phyloP scores from a whole-genome alignment of 2,113 vertebrate species.

The Bujurquina vittata region DNA sequence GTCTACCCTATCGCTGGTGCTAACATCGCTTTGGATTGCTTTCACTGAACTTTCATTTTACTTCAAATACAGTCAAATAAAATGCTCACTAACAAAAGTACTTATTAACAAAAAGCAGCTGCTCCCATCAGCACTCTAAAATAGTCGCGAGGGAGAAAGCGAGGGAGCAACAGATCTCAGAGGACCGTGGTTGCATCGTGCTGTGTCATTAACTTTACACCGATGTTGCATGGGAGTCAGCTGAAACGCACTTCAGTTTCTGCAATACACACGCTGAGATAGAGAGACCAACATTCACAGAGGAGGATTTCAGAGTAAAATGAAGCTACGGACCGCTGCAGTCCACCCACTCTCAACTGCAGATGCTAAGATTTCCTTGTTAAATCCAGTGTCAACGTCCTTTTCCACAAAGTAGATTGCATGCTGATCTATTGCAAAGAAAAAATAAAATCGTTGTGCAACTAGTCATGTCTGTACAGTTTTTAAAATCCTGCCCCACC shows the following conservation, averaged over 20 bases:
- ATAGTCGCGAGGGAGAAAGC: conserved; percentile 40
- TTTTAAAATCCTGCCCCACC: conserved; percentile 10
- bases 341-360: conserved; percentile 19
- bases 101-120: background rate
- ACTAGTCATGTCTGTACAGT: background rate
- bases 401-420: background rate
- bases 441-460: background rate
- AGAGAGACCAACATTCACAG: conserved; percentile 31
- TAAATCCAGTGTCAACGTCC: conserved; percentile 42
- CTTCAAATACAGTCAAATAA: conserved; percentile 6
- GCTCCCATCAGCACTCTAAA: conserved; percentile 9
- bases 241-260: conserved; percentile 28
- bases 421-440: conserved; percentile 35
- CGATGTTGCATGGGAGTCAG: conserved; percentile 7
- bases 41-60: conserved; percentile 11
- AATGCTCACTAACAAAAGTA: conserved; percentile 8
- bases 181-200: conserved; percentile 49
- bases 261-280: conserved; percentile 37
- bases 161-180: conserved; percentile 45
- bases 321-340: conserved; percentile 47
- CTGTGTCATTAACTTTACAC: conserved; percentile 33
- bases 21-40: conserved; percentile 46
- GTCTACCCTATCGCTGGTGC: conserved; percentile 45
- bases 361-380: conserved; percentile 34
- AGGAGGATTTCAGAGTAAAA: conserved; percentile 18